Percentiles rank a stretch among this genome's conserved stretches.
phyloP scores from a whole-genome alignment of 2,113 vertebrate species.

The Columba livia region DNA sequence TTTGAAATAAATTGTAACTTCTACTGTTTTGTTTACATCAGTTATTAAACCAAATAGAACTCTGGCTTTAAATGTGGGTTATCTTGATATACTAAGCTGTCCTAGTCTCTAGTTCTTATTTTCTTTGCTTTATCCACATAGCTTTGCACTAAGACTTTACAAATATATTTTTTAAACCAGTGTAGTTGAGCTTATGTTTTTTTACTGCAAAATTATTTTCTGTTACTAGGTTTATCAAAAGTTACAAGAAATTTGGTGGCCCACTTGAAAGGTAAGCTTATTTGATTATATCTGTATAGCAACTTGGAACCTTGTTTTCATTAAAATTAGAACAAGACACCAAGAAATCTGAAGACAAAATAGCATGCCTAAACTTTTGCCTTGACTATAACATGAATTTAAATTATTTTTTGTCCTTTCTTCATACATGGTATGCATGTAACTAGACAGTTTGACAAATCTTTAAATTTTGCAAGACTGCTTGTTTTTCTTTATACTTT shows the following conservation, averaged over 20 bases:
- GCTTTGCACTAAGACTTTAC: neutral
- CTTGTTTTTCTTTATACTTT: neutral
- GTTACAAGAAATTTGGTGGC: conserved; percentile 97
- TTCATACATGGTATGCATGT: neutral
- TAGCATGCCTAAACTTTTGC: neutral
- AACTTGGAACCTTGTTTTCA: neutral
- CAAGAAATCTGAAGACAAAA: neutral
- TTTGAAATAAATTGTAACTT: conserved; percentile 67
- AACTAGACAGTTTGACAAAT: neutral
- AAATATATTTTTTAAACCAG: neutral
- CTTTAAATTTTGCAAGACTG: neutral
- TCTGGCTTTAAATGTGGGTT: conserved; percentile 9
- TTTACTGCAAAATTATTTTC: conserved; percentile 68
- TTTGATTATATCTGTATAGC: conserved; percentile 11
- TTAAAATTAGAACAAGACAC: neutral
- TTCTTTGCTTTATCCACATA: neutral
- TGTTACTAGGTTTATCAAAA: conserved; percentile 92
- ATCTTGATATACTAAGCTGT: neutral
- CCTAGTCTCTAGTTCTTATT: conserved; percentile 33
- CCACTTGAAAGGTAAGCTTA: conserved; percentile 89
- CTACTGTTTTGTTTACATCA: conserved; percentile 65
- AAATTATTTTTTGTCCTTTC: neutral
- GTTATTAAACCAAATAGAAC: conserved; percentile 39
- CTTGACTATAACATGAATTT: neutral
- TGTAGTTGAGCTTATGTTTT: conserved; percentile 16